Conservation (phyloP, 2,113 vertebrate species). For the Gadus macrocephalus region DNA sequence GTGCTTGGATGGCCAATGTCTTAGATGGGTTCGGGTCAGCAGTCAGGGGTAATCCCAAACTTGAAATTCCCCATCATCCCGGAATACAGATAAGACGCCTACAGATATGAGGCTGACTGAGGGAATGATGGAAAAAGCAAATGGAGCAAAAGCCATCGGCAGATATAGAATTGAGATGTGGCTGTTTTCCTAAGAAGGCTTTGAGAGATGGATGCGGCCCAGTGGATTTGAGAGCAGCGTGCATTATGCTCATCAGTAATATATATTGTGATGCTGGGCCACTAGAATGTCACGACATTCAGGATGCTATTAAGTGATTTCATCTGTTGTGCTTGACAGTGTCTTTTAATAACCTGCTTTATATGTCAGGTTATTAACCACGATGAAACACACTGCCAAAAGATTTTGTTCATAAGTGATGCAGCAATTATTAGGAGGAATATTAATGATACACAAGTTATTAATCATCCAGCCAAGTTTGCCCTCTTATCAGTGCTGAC, state of each 20-base stretch:
- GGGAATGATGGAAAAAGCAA: conserved; percentile 65
- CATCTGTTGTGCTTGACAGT: not conserved
- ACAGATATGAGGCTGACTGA: conserved; percentile 57
- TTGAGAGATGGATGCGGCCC: conserved; percentile 13
- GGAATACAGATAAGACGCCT: conserved; percentile 69
- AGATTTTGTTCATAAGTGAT: not conserved
- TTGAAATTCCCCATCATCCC: conserved; percentile 65
- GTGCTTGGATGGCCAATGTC: conserved; percentile 18
- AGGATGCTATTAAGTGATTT: too few species aligned
- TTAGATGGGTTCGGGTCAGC: conserved; percentile 64
- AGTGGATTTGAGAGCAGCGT: conserved; percentile 12
- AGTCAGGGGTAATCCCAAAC: conserved; percentile 67
- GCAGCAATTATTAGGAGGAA: conserved; percentile 22
- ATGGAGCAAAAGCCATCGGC: conserved; percentile 54
- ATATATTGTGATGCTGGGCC: not conserved
- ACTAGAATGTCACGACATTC: too few species aligned
- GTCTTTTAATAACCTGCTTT: not conserved
- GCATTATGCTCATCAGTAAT: conserved; percentile 3
- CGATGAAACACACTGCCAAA: not conserved
- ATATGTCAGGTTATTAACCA: not conserved
- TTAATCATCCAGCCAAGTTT: conserved; percentile 54
- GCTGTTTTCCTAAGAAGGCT: conserved; percentile 47
- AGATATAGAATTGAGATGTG: conserved; percentile 56
- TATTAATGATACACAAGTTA: conserved; percentile 39
- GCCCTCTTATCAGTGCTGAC: conserved; percentile 47